Base-by-base conservation (phyloP, 2,888 invertebrate species). In the Subacronicta megacephala region DNA sequence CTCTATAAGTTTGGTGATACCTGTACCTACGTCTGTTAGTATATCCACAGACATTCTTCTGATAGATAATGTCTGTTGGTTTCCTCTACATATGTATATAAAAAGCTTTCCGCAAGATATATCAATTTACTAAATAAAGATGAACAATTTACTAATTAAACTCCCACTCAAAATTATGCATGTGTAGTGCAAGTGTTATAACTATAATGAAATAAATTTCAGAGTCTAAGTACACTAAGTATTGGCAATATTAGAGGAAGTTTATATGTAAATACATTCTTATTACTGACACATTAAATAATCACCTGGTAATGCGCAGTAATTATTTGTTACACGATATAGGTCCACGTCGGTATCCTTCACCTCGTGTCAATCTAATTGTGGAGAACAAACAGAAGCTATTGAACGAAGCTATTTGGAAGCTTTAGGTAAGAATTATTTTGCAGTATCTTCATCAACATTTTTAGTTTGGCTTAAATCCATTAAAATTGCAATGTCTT, bases 381-480 rank as follows among this genome's bases (percentile, higher is more conserved):
- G 78, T 58, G 87, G 73, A 17, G 92, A 93, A 9, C 85, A 83
- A 60, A 87, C 87, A 12, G 89, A 92, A 66, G 83, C 88, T 1
- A 89, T 93, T 45, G 93, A 93, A 81, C 78, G 85, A 15, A 89
- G 75, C 65, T 93, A 88, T 72, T 83, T 94, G 65, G 92, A 93
- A 77, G 80, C 80, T 36, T 81, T 93, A 58, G 85, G 93, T 92
- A 78, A 46, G 72, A 51, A 35, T 26, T 15, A 5, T 26, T 26
- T 23, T 23, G 29, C 12, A 29, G 12, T 23, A 7, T 29, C 26
- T 26, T 26, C 26, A 26, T 26, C 10, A 26, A 26, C 10, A 26
- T 26, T 10, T 10, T 20, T 20, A 6, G 20, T 3, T 6, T 6
- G 3, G 23, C 9, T 7, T 9, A 23, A 23, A 12, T 29, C 10